Evolutionary conservation across 2,113 vertebrate genomes (phyloP).

Genomic region (Pelusios castaneus): DNA sequence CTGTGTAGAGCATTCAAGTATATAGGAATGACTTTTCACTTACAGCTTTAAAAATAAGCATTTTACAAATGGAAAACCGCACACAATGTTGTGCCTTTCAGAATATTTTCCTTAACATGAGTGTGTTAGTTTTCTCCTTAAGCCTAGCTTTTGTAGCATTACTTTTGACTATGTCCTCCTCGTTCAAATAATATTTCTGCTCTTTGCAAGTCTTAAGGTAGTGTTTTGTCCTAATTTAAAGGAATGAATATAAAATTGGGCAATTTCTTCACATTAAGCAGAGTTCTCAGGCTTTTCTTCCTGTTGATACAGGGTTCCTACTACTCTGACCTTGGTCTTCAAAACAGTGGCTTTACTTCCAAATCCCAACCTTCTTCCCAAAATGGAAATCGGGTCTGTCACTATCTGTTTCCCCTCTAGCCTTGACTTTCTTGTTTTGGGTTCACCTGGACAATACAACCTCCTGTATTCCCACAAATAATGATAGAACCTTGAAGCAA

Average conservation of each 20-base stretch:
- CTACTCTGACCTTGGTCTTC: conserved; percentile 63
- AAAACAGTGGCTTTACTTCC: conserved; percentile 42
- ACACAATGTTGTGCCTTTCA: neutral
- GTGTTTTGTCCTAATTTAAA: neutral
- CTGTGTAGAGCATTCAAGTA: neutral
- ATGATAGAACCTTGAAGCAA: neutral
- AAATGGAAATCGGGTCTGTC: conserved; percentile 78
- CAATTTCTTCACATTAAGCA: neutral
- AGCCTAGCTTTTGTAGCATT: neutral
- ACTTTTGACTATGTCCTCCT: neutral
- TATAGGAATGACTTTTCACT: neutral
- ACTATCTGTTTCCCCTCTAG: neutral
- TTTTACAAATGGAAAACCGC: neutral
- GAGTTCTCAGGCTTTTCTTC: neutral
- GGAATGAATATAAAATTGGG: neutral
- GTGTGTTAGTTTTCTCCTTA: neutral
- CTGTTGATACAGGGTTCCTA: conserved; percentile 64
- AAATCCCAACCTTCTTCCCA: conserved; percentile 64
- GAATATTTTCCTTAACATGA: neutral
- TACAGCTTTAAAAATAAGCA: neutral
- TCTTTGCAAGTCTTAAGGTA: neutral
- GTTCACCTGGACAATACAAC: neutral
- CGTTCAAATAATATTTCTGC: neutral
- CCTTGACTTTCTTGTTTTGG: neutral
- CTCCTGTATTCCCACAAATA: neutral